Percentiles rank a stretch among this genome's conserved stretches.
Conservation (phyloP, 2,888 invertebrate genomes). For the Coenonympha arcania region DNA sequence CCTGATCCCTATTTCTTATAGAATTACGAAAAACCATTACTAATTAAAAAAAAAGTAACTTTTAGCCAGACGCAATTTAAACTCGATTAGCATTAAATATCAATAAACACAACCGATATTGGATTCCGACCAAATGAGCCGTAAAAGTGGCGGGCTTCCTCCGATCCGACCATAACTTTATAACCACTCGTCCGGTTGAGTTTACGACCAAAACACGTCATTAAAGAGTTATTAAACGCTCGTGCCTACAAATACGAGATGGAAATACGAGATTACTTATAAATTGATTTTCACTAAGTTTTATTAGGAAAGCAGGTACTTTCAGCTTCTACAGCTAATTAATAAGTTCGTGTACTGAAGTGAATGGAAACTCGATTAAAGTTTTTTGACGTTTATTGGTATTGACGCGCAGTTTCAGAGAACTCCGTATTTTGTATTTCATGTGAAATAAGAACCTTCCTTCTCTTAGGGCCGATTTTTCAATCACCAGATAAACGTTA, state of each 20-base stretch:
- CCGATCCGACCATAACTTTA: slow-evolving; percentile 26
- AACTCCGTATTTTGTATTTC: too few relatives aligned
- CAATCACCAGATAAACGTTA: too few relatives aligned
- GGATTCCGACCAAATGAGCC: slow-evolving; percentile 23
- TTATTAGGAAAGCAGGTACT: neutral
- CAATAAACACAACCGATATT: slow-evolving; percentile 20
- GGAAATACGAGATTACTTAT: slow-evolving; percentile 2
- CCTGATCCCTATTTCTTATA: too few relatives aligned
- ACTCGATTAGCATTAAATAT: slow-evolving; percentile 3
- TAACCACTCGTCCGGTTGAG: slow-evolving; percentile 24
- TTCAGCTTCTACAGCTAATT: too few relatives aligned
- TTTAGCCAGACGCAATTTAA: neutral
- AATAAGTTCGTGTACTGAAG: too few relatives aligned
- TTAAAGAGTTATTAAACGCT: slow-evolving; percentile 34
- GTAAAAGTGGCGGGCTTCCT: slow-evolving; percentile 21
- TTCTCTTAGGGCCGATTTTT: too few relatives aligned
- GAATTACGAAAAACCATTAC: too few relatives aligned
- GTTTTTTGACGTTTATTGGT: neutral
- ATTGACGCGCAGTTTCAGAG: neutral
- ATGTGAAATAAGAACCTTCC: too few relatives aligned
- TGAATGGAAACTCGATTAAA: neutral
- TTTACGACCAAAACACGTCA: slow-evolving; percentile 30
- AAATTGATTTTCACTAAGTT: neutral
- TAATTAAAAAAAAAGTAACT: neutral
- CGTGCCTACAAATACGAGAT: slow-evolving; percentile 34